Evolutionary conservation across 2,113 vertebrate genomes (phyloP), one percentile per base, ranked within the genome.

Genomic region (Manacus vitellinus): DNA sequence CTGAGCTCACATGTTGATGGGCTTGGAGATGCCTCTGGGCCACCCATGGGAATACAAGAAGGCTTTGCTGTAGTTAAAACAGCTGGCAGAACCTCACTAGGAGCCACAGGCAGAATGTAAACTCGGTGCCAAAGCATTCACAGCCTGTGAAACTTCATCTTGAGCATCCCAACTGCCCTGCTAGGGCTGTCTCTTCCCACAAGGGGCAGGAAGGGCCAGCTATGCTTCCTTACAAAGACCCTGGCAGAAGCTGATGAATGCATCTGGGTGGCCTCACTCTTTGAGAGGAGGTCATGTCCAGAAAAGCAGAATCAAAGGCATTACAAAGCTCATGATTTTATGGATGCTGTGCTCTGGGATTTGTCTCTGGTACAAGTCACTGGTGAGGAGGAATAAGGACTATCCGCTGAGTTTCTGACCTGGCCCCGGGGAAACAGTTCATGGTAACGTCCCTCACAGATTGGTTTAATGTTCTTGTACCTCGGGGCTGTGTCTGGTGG

Each of bases 281-380:
- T 68, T 41, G 43, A 77, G 19, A 15, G 31, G 11, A 28, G 11
- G 22, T 72, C 56, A 56, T 49, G 74, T 82, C 78, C 82, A 85
- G 62, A 66, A 92, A 81, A 85, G 70, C 74, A 92, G 52, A 58
- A 85, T 47, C 94, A 94, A 93, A 93, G 54, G 54, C 62, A 44
- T 49, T 56, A 47, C 70, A 93, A 78, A 89, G 56, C n/a, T 31
- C 14, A 19, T 41, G 35, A 44, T 79, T 31, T 65, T 55, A 88
- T 0, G 13, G 52, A 39, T 75, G 35, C 61, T 78, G 35, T 55
- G 47, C 33, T 92, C 62, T 85, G 47, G 27, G 52, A 7, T 75
- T 65, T 88, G 70, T 75, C 59, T 73, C 62, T 70, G 52, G 23
- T 52, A 28, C 39, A 63, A 93, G 58, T 70, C 15, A 49, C 66